Evolutionary conservation across 2,888 invertebrate genomes (phyloP), one percentile per base, ranked within the genome.

Genomic region (Watsonalla cultraria): DNA sequence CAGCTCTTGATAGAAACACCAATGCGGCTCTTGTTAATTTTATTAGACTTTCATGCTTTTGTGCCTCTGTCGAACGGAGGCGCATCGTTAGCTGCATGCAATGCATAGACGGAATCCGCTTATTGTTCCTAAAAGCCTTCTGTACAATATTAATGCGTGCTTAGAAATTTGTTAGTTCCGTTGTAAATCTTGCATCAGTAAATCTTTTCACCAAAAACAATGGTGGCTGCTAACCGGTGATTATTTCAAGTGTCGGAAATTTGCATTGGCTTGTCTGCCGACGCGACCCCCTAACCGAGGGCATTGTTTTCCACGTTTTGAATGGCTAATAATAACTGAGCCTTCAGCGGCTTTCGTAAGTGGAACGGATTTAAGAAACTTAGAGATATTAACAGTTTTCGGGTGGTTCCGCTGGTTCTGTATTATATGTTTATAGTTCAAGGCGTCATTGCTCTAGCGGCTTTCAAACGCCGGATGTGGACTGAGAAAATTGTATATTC

Each of bases 241-340:
- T 86, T 82, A 82, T 77, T 80, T 73, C 74, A 76, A 77, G 73
- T 69, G 79, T 76, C 72, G 72, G 76, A 76, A 76, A 83, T 84
- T 85, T 82, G 80, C 83, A 84, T 82, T 78, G 78, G 74, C 68
- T 64, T 74, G 79, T 70, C 72, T 73, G 76, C 74, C 65, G 42
- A 11, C 5, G 65, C 81, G 84, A 82, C 82, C 84, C 80, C 78
- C 76, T 84, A 79, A 82, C 82, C 71, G 71, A 68, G 69, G 65
- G 80, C 78, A 87, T 89, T 88, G 88, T 88, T 80, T 84, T 72
- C 75, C 66, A 68, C 72, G 60, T 68, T 76, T 83, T 85, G 80
- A 86, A 88, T 86, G 75, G 84, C 74, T 78, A 79, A 83, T 83
- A 84, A 82, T 76, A 73, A 76, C 65, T 68, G 66, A 77, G 76